These are phyloP conservation scores for Acanthornis magna DNA, from an alignment of 2,797 vertebrate species.

Conservation along the genomic window DNA sequence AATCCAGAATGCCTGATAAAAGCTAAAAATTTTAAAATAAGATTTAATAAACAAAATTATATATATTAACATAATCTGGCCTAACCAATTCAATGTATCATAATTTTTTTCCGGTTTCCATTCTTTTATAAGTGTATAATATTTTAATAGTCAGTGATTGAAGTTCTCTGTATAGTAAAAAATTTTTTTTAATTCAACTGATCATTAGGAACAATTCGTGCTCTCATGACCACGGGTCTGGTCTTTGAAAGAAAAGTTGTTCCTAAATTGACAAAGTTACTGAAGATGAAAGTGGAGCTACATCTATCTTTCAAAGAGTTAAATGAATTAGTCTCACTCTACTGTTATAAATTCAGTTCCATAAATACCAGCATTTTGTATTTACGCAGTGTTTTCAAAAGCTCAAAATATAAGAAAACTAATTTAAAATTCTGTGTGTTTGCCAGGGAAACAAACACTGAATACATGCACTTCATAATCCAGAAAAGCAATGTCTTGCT, in stretches of 20 bases:
- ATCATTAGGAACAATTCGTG: background rate
- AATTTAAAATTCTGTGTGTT: background rate
- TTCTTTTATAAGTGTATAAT: background rate
- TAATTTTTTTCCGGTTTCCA: background rate
- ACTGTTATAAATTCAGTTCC: background rate
- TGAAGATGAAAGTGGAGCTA: background rate
- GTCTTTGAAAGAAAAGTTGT: background rate
- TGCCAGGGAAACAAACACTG: background rate
- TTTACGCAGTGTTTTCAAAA: background rate
- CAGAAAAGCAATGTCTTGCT: background rate
- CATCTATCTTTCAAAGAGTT: background rate
- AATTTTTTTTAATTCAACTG: background rate
- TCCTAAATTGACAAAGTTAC: background rate
- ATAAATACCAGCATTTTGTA: background rate
- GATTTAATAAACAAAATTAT: background rate
- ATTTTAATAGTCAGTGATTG: background rate
- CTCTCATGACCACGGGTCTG: background rate
- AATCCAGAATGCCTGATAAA: background rate
- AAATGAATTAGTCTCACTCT: background rate
- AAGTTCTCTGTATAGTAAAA: background rate
- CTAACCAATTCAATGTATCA: fast-evolving
- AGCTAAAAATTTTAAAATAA: background rate
- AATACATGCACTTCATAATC: background rate
- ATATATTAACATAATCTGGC: background rate
- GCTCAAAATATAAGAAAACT: background rate